Base-by-base conservation (phyloP, 1,140 invertebrate species). In the Drosophila erecta region DNA sequence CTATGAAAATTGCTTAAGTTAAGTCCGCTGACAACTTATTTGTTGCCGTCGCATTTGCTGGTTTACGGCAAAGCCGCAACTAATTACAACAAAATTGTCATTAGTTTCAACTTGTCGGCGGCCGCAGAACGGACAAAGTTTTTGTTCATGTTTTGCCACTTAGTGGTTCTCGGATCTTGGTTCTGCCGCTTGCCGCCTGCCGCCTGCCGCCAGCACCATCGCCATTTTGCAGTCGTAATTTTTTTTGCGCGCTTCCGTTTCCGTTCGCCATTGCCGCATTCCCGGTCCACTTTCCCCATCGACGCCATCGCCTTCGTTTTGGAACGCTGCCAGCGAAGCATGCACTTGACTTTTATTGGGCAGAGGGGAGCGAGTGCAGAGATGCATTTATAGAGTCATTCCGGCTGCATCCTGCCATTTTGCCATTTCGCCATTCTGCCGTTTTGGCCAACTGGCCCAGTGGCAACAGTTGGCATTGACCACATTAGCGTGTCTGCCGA, bases 71-170 rank as follows among this genome's bases (percentile, higher is more conserved):
- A 87, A 87, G 83, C 83, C 83, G 76, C 83, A 86, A 86, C 83
- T 86, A 86, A 86, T 86, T 86, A 89, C 83, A 86, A 86, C 83
- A 86, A 86, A 87, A 87, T 87, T 86, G 83, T 86, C 83, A 86
- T 86, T 86, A 86, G 83, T 86, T 86, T 87, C 84, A 86, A 86
- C 83, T 86, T 86, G 83, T 87, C 83, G 83, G 83, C 83, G 79
- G 66, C 66, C 83, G 72, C 83, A 83, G 60, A 17, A 44, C 83
- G 70, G 85, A 67, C 79, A 79, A 86, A 86, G 75, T 86, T 86
- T 86, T 87, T 83, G 83, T 86, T 86, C 83, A 87, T 86, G 83
- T 87, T 86, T 87, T 79, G 66, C 83, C 83, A 86, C 83, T 86
- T 87, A 87, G 83, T 83, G 33, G 71, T 54, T 20, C 41, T 44